These are phyloP conservation scores for Charina bottae DNA, from an alignment of 2,113 vertebrate genomes.

Conservation along the genomic window DNA sequence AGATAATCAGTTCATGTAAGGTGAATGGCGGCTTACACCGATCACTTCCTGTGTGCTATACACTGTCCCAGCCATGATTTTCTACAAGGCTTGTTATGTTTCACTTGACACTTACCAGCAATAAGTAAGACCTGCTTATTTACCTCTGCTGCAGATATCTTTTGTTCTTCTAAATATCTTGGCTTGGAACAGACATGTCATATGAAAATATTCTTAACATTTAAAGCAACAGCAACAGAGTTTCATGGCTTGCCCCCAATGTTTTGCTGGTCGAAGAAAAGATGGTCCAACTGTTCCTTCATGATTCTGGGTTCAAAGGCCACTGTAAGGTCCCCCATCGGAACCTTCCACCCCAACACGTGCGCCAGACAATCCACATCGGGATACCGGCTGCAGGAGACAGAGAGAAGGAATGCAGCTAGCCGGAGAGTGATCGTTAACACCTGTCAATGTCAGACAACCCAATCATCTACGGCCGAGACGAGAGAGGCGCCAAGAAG, in stretches of 20 bases:
- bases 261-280: background rate
- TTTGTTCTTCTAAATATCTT: constrained; percentile 7
- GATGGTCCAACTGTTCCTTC: background rate
- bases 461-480: too few relatives aligned
- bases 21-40: background rate
- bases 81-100: background rate
- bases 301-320: background rate
- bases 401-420: too few relatives aligned
- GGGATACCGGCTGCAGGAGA: too few relatives aligned
- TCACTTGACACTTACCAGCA: constrained; percentile 20
- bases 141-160: background rate
- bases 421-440: too few relatives aligned
- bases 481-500: too few relatives aligned
- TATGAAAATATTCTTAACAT: background rate
- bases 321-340: too few relatives aligned
- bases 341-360: too few relatives aligned
- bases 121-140: constrained; percentile 12
- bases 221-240: background rate
- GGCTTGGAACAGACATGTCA: background rate
- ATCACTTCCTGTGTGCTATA: background rate
- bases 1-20: constrained; percentile 28
- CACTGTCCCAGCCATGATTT: background rate
- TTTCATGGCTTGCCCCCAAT: background rate
- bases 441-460: too few relatives aligned
- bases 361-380: too few relatives aligned